These are phyloP conservation scores for Holotrichia oblita DNA, from an alignment of 1,140 invertebrate genomes.

Conservation along the genomic window DNA sequence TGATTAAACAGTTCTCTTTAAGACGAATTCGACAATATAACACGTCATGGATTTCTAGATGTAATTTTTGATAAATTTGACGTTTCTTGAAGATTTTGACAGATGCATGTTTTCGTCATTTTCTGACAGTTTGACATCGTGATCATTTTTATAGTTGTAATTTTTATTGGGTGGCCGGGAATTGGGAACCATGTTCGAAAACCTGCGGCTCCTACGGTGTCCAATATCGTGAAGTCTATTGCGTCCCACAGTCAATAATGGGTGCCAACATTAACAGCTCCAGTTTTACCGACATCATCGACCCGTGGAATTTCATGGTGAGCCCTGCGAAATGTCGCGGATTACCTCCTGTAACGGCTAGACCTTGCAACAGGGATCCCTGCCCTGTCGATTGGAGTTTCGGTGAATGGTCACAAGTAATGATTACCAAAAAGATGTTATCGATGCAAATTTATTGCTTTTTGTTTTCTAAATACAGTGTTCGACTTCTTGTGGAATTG, in stretches of 20 bases:
- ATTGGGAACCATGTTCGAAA: constrained; percentile 73
- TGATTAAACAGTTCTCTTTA: too few relatives aligned
- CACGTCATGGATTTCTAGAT: too few relatives aligned
- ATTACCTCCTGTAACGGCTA: constrained; percentile 61
- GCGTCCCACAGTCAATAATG: constrained; percentile 62
- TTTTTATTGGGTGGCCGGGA: constrained; percentile 69
- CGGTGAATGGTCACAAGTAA: constrained; percentile 76
- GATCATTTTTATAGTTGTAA: constrained; percentile 67
- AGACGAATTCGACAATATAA: too few relatives aligned
- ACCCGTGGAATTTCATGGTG: constrained; percentile 66
- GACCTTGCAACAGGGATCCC: constrained; percentile 68
- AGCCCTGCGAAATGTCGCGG: constrained; percentile 65
- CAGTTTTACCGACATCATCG: constrained; percentile 51
- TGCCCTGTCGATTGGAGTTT: constrained; percentile 75
- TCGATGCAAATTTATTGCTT: constrained; percentile 44
- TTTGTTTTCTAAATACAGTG: constrained; percentile 67
- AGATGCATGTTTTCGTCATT: too few relatives aligned
- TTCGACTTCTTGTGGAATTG: constrained; percentile 78
- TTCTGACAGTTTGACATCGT: too few relatives aligned
- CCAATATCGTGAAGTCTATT: constrained; percentile 71
- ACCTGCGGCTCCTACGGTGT: constrained; percentile 70
- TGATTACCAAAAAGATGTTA: neutral
- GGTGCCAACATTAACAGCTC: constrained; percentile 50
- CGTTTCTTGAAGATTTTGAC: too few relatives aligned
- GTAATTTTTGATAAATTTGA: too few relatives aligned